Evolutionary conservation across 2,888 invertebrate species (phyloP), one percentile per base, ranked within the genome.

Genomic region (Lepetodrilus schrolli): DNA sequence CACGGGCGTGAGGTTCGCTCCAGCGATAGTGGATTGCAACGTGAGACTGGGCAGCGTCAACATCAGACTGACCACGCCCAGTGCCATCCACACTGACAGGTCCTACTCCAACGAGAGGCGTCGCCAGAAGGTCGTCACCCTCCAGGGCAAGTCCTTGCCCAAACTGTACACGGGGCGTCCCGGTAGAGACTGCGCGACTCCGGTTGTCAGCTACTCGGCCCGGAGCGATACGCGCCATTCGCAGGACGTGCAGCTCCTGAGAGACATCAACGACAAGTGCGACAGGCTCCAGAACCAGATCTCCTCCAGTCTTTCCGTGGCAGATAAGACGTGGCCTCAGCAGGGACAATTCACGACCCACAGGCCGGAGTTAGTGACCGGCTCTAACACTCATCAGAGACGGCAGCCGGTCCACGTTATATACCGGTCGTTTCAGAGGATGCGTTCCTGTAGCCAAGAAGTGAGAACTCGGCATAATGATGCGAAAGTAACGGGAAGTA

Each of bases 271-370:
- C 65, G 74, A 58, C 38, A 69, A 74, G 58, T 74, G 74, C 34
- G 74, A 65, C 47, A 74, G 66, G 38, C 49, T 74, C 17, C 74
- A 74, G 65, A 21, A 65, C 23, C 73, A 74, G 70, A 69, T 74
- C 2, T 37, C 47, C 65, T 43, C 70, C 38, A 65, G 43, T n/a
- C 58, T 74, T 23, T 51, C 21, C 23, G 69, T 43, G 30, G 66
- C 72, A 10, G 58, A 58, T 34, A 58, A 58, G 17, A 17, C 34
- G 4, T 58, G 58, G 58, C 34, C 58, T 4, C 58, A 58, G 34
- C 26, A 58, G 13, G 58, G 58, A 13, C 34, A 58, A 17, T 58
- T 58, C 30, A 58, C 13, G 30, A 58, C 58, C 10, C 26, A 58
- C 58, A 26, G 34, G 58, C 58, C 58, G 1, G 58, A 26, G 2